Evolutionary conservation across 2,113 vertebrate genomes (phyloP), one percentile per base, ranked within the genome.

Genomic region (Austrofundulus limnaeus): DNA sequence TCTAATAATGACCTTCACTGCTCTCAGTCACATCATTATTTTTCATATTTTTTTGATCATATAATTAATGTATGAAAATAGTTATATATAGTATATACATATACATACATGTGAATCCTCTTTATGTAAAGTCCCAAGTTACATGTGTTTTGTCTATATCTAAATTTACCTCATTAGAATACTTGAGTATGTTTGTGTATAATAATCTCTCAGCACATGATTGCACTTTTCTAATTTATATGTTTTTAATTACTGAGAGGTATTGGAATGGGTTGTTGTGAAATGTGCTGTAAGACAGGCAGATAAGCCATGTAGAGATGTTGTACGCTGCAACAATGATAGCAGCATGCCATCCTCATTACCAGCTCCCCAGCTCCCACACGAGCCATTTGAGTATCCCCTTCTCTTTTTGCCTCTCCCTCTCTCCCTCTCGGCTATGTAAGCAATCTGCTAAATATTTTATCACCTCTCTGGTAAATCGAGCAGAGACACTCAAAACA

Each of bases 391-490:
- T 83, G 81, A 72, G 74, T 79, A 74, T 67, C 60, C 73, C 78
- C 75, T 56, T 31, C 54, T 60, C 55, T 61, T 49, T 64, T 48
- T 68, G 34, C 53, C 41, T 52, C 53, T 16, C 43, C 31, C 24
- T 31, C 25, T 59, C 59, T 69, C 66, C 4, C 67, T 74, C 77
- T 81, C 39, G 69, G 80, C 86, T 60, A 86, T 88, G 86, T 85
- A 85, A 87, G 88, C 85, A 89, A 86, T 87, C 85, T 83, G 77
- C 86, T 87, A 89, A 86, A 88, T 91, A 86, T 90, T 89, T 87
- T 70, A 87, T 85, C 67, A 77, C 82, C 83, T 83, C 67, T 70
- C 87, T 77, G 84, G 79, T 87, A 83, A 88, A 90, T 86, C 55
- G 83, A 89, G 75, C 75, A 28, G 58, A 77, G 75, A 73, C 62